A percentile compares a stretch with the other conserved stretches of the same genome.
Evolutionary conservation across 2,888 invertebrate genomes (phyloP).

Genomic region (Drosophila maculinotata): DNA sequence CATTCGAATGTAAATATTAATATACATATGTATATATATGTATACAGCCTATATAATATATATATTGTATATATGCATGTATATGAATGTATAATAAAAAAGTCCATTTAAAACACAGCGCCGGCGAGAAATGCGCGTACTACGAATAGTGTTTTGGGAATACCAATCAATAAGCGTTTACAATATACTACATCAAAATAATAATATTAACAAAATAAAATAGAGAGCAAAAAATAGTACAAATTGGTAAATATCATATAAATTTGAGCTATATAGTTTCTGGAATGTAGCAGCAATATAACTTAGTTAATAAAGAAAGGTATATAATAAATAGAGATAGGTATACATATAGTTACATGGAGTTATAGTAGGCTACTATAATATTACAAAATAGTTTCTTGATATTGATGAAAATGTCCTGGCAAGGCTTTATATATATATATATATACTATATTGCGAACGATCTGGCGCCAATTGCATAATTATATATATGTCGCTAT

Average conservation of each 20-base stretch:
- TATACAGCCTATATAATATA: conserved; percentile 29
- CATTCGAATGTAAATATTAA: conserved; percentile 69
- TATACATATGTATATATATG: conserved; percentile 27
- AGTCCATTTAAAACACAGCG: conserved; percentile 31
- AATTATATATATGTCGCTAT: conserved; percentile 15
- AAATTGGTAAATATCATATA: conserved; percentile 25
- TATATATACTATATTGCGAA: conserved; percentile 16
- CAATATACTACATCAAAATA: conserved; percentile 10
- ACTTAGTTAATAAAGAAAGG: conserved; percentile 29
- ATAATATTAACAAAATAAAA: conserved; percentile 22
- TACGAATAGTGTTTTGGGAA: conserved; percentile 13
- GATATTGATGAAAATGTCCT: conserved; percentile 38
- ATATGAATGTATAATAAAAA: conserved; percentile 27
- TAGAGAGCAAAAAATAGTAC: neutral
- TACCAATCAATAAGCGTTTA: conserved; percentile 6
- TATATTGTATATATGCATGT: conserved; percentile 37
- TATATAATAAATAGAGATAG: conserved; percentile 29
- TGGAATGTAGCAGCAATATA: conserved; percentile 51
- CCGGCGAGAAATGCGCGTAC: conserved; percentile 14
- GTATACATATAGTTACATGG: conserved; percentile 20
- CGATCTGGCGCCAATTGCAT: conserved; percentile 29
- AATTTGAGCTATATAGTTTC: conserved; percentile 28
- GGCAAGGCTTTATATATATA: conserved; percentile 28
- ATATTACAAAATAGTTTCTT: conserved; percentile 34
- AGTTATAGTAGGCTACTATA: conserved; percentile 25